Conservation (phyloP, 2,888 invertebrate species). For the Andricus quercusramuli region DNA sequence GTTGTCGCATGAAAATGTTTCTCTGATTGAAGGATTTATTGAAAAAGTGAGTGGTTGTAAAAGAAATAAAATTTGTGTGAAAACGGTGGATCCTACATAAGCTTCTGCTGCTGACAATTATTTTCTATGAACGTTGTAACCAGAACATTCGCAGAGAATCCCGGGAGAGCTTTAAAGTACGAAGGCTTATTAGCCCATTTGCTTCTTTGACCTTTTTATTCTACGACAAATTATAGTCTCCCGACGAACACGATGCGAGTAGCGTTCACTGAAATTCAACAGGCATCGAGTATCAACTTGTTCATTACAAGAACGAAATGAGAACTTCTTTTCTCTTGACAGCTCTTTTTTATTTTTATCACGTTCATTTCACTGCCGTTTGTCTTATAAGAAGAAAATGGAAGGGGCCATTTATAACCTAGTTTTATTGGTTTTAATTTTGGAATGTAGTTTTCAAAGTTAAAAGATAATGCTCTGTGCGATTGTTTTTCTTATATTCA, state of each 20-base stretch:
- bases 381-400: background rate
- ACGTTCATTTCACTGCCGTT: background rate
- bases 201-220: background rate
- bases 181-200: background rate
- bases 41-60: background rate
- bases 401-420: background rate
- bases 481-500: background rate
- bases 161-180: background rate
- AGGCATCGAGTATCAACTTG: slow-evolving; percentile 1
- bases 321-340: background rate
- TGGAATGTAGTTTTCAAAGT: background rate
- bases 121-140: background rate
- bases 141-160: background rate
- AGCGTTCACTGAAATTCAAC: background rate
- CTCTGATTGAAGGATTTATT: too few relatives aligned
- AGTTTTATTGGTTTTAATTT: background rate
- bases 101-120: background rate
- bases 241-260: background rate
- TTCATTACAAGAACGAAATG: background rate
- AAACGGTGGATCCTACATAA: background rate
- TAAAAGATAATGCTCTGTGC: background rate
- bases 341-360: background rate
- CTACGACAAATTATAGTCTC: slow-evolving; percentile 1
- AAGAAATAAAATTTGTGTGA: background rate
- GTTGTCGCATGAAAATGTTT: too few relatives aligned